Evolutionary conservation across 2,888 invertebrate species (phyloP), one percentile per base, ranked within the genome.

Genomic region (Lampropteryx suffumata): DNA sequence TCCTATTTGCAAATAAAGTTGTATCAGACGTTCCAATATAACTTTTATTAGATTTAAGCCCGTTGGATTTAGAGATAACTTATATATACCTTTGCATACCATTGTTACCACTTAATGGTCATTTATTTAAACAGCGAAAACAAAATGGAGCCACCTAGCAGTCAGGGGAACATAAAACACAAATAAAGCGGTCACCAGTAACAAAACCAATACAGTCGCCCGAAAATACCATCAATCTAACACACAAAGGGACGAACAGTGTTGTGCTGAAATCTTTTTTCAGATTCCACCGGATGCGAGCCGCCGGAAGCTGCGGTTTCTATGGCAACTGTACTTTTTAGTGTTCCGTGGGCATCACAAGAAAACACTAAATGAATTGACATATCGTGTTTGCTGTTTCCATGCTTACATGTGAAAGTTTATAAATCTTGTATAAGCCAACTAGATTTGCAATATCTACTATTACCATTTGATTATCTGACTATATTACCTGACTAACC

Each of bases 281-380:
- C 84, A 81, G 78, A 72, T 67, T 61, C 60, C 62, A 70, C 81
- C 82, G 86, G 86, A 86, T 76, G 81, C 76, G 76, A 67, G 65
- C 71, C 76, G 75, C 78, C 81, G 79, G 84, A 76, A 79, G 67
- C 48, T 42, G 34, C 69, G 61, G 68, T 69, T 58, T 51, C 70
- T 63, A 68, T 60, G 59, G 64, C 63, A 62, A 69, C 64, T 59
- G 64, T 49, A 27, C 55, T 59, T 66, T 68, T 46, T 26, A 26
- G 33, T n/a, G 42, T 33, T 42, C 33, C 10, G 8, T 10, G n/a
- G n/a, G n/a, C 5, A 1, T 0, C 14, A 5, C 10, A 2, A 5
- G 21, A 11, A 29, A 29, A 11, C 2, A 3, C 17, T 6, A 24
- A 24, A 24, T 6, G 7, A 24, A 1, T 2, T 7, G 1, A 24